Evolutionary conservation across 2,888 invertebrate species (phyloP), one percentile per base, ranked within the genome.

Genomic region (Lasioglossum lativentre): DNA sequence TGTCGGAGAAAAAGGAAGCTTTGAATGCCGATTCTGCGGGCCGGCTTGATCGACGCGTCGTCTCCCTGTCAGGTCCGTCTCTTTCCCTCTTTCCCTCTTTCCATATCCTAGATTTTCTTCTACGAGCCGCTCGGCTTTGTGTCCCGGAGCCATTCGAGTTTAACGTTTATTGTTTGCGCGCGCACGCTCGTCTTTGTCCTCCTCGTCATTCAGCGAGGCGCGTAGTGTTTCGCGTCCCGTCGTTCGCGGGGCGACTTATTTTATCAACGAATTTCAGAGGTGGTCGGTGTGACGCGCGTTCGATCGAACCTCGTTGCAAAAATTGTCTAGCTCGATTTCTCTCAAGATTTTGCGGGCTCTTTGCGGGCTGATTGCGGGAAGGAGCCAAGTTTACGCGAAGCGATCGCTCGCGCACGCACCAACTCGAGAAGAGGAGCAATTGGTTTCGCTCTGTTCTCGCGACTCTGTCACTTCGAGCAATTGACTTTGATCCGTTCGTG

Each of bases 401-500:
- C 23, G 38, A 16, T 63, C 63, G 30, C 59, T 63, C 82, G 72
- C 82, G 79, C 42, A 40, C 45, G 68, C 27, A 38, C 52, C 75
- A 23, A 70, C 38, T 34, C 66, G 45, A 10, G 74, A 72, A n/a
- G 70, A 52, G 80, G 78, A 73, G 71, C 91, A 90, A 90, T 91
- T 91, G 90, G 87, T 90, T 87, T 88, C 88, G 89, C 90, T 88
- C 88, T 86, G 87, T 90, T 85, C 83, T 86, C 78, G 84, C 87
- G 82, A 88, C 86, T 85, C 91, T 88, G 92, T 94, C 93, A 90
- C 92, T 93, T 90, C 87, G 90, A 90, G 90, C 94, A 94, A 94
- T 94, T 94, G 94, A 93, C 93, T 94, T 93, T 93, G 94, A 95
- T 93, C 93, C 93, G 94, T 93, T 92, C 92, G 93, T 94, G 87